Conservation (phyloP, 2,797 vertebrate species). For the Manis crassicaudata region DNA sequence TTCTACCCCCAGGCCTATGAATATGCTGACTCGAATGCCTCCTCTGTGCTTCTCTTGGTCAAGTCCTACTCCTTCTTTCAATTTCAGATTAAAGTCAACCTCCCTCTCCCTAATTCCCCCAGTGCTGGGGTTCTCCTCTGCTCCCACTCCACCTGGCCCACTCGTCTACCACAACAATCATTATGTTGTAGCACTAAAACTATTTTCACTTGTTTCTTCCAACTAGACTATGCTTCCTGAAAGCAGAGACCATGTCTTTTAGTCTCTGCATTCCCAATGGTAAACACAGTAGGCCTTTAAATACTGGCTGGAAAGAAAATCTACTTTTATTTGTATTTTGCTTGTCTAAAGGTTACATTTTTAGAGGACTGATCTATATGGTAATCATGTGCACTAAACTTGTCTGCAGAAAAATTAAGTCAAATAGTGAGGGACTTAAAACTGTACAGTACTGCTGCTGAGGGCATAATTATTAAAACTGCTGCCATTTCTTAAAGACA, state of each 20-base stretch:
- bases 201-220: neutral
- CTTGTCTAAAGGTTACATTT: slow-evolving; percentile 23
- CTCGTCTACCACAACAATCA: neutral
- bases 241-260: neutral
- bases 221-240: neutral
- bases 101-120: neutral
- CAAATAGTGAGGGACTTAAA: neutral
- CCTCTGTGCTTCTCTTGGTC: neutral
- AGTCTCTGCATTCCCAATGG: neutral
- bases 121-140: neutral
- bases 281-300: neutral
- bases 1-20: rapidly evolving
- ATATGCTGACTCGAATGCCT: neutral
- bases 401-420: neutral
- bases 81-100: neutral
- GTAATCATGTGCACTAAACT: neutral
- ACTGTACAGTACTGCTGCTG: neutral
- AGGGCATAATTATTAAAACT: neutral
- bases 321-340: neutral
- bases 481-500: neutral
- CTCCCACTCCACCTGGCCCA: neutral
- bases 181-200: rapidly evolving
- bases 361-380: neutral
- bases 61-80: neutral
- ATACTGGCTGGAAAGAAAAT: neutral